Base-by-base conservation (phyloP, 2,797 vertebrate species). In the Glyptemys insculpta region DNA sequence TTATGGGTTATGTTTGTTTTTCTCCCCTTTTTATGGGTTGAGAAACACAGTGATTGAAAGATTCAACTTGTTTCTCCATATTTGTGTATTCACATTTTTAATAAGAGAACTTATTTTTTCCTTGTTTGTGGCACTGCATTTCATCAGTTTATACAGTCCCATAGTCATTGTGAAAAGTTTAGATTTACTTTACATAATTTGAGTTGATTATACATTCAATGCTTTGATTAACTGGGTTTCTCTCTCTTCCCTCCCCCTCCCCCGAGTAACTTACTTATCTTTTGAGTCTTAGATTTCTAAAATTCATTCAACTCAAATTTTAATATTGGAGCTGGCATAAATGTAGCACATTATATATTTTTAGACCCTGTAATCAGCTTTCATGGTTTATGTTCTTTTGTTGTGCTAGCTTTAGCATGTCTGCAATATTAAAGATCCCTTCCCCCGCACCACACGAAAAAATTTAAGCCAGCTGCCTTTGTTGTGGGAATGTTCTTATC, bases 401-500 rank as follows among this genome's bases (percentile, higher is more conserved):
- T 78, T 47, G 31, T 62, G 3, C 44, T 59, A 79, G 78, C 34
- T 0, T 1, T 79, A 79, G 83, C 79, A 0, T 4, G 62, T 5
- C 93, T 92, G 14, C n/a, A 12, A 72, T 62, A 16, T 47, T 31
- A 53, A 15, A 47, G 57, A 27, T 49, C 85, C 83, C 76, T 41
- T 31, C 11, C 11, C 76, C 29, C 0, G 76, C 62, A 3, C 4
- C 1, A 12, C 14, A 68, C 4, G 34, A 5, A 8, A 2, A 84
- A 72, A 79, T 9, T 23, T 37, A 59, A 10, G 91, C 23, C 1
- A 90, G 3, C 53, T 52, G 15, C 44, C 81, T 85, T 59, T 53
- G 0, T 59, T 81, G 8, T 50, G 4, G 68, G 3, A 4, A 31
- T 8, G 2, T 44, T 92, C 27, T 0, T 37, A 2, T 9, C 23